phyloP scores from a whole-genome alignment of 2,888 invertebrate species.

The Emesis furor region DNA sequence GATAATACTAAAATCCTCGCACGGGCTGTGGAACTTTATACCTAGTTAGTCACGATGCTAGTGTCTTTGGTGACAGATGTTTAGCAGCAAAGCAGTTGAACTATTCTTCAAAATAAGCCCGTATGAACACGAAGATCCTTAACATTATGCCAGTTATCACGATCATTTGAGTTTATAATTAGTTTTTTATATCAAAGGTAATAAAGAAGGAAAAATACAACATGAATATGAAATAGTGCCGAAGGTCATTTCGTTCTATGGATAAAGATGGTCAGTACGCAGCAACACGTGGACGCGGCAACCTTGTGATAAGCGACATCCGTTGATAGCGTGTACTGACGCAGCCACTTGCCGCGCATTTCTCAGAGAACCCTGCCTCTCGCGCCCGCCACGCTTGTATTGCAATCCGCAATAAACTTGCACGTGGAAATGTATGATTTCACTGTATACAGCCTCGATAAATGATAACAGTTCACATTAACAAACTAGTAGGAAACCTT shows the following conservation, averaged over 20 bases:
- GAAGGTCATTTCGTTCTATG: slow-evolving; percentile 58
- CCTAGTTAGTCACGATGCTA: too few species aligned
- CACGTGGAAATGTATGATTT: slow-evolving; percentile 82
- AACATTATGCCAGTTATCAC: not conserved
- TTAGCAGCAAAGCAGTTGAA: too few species aligned
- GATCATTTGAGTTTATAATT: not conserved
- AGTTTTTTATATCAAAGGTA: slow-evolving; percentile 9
- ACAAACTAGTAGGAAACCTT: not conserved
- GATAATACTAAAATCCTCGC: too few species aligned
- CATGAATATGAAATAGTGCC: slow-evolving; percentile 39
- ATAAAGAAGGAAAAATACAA: slow-evolving; percentile 28
- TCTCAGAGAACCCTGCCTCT: slow-evolving; percentile 76
- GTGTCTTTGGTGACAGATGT: too few species aligned
- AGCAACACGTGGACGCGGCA: slow-evolving; percentile 83
- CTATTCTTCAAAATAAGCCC: not conserved
- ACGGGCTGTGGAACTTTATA: too few species aligned
- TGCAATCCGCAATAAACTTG: slow-evolving; percentile 78
- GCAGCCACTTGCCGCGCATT: slow-evolving; percentile 82
- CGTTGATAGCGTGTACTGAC: slow-evolving; percentile 85
- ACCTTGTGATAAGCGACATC: slow-evolving; percentile 87
- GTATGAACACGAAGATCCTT: not conserved
- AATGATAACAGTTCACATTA: not conserved
- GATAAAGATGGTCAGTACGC: slow-evolving; percentile 71
- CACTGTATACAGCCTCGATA: slow-evolving; percentile 12
- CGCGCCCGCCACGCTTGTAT: slow-evolving; percentile 45